A percentile compares a stretch with the other conserved stretches of the same genome.
Conservation (phyloP, 2,888 invertebrate species). For the Papilio elwesi region DNA sequence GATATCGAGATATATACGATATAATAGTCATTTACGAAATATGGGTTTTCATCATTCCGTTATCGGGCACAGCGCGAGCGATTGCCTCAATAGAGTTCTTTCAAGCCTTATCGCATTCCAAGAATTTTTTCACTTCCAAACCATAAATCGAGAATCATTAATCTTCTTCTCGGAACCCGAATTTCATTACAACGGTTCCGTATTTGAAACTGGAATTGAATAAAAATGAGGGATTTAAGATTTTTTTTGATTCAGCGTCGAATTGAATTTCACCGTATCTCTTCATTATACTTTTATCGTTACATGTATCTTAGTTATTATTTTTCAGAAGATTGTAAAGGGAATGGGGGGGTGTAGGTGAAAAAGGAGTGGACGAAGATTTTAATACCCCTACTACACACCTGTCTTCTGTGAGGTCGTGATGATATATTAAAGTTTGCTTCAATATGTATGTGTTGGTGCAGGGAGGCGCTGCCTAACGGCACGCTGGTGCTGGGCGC, state of each 20-base stretch:
- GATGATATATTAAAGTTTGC: neutral
- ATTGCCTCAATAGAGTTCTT: slow-evolving; percentile 18
- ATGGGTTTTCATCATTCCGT: neutral
- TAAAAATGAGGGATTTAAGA: slow-evolving; percentile 17
- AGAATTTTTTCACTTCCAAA: slow-evolving; percentile 28
- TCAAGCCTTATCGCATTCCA: slow-evolving; percentile 16
- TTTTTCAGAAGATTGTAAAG: no score
- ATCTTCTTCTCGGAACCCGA: slow-evolving; percentile 36
- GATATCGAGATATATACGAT: no score
- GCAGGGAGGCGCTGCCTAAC: slow-evolving; percentile 90
- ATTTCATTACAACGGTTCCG: slow-evolving; percentile 26
- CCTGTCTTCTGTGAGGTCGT: no score
- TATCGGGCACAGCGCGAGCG: slow-evolving; percentile 15
- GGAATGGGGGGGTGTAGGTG: no score
- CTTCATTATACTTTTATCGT: neutral
- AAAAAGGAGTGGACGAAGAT: no score
- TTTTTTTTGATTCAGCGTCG: slow-evolving; percentile 19
- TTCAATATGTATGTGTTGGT: slow-evolving; percentile 51
- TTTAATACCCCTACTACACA: no score
- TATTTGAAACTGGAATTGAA: slow-evolving; percentile 32
- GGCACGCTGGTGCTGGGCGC: slow-evolving; percentile 93
- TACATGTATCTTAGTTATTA: no score
- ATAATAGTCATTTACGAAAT: no score
- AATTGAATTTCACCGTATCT: neutral
- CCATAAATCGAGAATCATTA: slow-evolving; percentile 39